Base-by-base conservation (phyloP, 1,140 invertebrate species). In the Drosophila fuyamai region DNA sequence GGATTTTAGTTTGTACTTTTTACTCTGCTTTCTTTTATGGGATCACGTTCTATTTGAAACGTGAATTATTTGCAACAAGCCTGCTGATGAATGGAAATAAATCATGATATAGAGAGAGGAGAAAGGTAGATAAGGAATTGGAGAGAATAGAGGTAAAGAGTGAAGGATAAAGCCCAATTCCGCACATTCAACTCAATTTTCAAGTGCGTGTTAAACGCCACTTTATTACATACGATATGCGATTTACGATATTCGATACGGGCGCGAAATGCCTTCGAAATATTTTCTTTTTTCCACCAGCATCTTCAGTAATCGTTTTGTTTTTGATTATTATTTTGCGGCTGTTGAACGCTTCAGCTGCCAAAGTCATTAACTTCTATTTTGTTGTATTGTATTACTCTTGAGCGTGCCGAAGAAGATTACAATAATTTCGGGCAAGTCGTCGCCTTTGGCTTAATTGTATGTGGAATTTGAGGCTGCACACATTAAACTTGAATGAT, bases 41-140 rank as follows among this genome's bases (percentile, higher is more conserved):
- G 84, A 89, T 81, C 84, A 89, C 84, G 84, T 89, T 89, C 84
- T 89, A 81, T 81, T 65, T 58, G 61, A 74, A 77, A 89, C 84
- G 84, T 89, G 84, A 89, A 89, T 68, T 84, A 88, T 89, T 73
- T 54, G 58, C 68, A 68, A 71, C 68, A 56, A 81, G 77, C 59
- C 66, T 41, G 48, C 68, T 66, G 74, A 74, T 74, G 80, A 61
- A 77, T 83, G 74, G 73, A 58, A 51, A 65, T 75, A 71, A 79
- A 60, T 66, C 77, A 85, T 77, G 75, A 48, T 59, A 29, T 50
- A 65, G 32, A 61, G 35, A 29, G 35, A 71, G 10, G 56, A 60
- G 40, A 44, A 13, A 62, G 29, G 38, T 59, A 27, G 36, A 29
- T 32, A 9, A 4, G 50, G 40, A 56, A 12, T n/a, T n/a, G 44